phyloP scores from a whole-genome alignment of 2,888 invertebrate genomes.

The Cordylochernes scorpioides region DNA sequence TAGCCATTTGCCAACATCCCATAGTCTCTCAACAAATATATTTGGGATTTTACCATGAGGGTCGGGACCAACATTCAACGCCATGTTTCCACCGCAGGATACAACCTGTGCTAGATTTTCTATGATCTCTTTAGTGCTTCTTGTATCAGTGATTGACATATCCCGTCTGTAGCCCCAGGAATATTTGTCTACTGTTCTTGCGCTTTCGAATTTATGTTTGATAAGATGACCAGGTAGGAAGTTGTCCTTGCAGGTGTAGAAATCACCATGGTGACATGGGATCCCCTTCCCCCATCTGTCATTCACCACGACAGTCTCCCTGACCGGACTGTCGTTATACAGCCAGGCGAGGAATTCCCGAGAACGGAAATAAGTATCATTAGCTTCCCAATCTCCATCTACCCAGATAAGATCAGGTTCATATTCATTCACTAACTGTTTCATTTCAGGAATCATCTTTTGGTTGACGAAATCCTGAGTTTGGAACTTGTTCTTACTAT shows the following conservation, averaged over 20 bases:
- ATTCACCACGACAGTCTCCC: constrained; percentile 61
- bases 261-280: constrained; percentile 62
- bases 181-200: background rate
- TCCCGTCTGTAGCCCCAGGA: background rate
- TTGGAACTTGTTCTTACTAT: constrained; percentile 26
- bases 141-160: background rate
- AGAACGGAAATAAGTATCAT: constrained; percentile 53
- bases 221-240: constrained; percentile 56
- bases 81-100: too few species aligned
- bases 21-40: too few species aligned
- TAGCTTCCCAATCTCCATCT: constrained; percentile 80
- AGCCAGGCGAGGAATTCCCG: constrained; percentile 65
- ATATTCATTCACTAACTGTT: constrained; percentile 19
- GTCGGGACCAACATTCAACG: too few species aligned
- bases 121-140: too few species aligned
- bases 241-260: constrained; percentile 55
- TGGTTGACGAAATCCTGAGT: constrained; percentile 23
- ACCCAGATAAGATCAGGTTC: constrained; percentile 54
- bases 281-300: constrained; percentile 69
- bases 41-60: too few species aligned
- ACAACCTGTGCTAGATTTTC: too few species aligned
- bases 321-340: constrained; percentile 58
- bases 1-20: too few species aligned
- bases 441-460: constrained; percentile 14
- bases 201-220: background rate